Base-by-base conservation (phyloP, 2,888 invertebrate species). In the Pelosia muscerda region DNA sequence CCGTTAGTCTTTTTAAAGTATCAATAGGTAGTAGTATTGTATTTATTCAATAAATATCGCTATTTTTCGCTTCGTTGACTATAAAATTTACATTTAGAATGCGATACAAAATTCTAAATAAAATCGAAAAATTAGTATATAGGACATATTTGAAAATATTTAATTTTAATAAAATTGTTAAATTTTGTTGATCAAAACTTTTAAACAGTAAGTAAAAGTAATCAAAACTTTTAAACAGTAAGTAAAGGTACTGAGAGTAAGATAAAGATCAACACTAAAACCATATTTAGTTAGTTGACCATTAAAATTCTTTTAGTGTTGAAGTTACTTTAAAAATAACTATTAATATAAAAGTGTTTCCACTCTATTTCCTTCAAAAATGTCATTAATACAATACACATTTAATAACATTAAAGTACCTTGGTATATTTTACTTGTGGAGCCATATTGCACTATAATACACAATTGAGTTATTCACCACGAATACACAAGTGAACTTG, bases 381-480 rank as follows among this genome's bases (percentile, higher is more conserved):
- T 53, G 22, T 8, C 2, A 22, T 22, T 0, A 23, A 4, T 22
- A 54, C 5, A 23, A 23, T 13, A n/a, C n/a, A n/a, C n/a, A n/a
- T 25, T 22, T 60, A 38, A 9, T 58, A 15, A 31, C 15, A 53
- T 11, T 34, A 25, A 23, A 5, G 5, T 65, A 71, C 71, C 71
- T 71, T 71, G 0, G 71, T 71, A 57, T 67, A 71, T 67, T 71
- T 71, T 9, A 71, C 38, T 54, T 64, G 34, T 10, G 71, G 71
- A 31, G 67, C 65, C 71, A 71, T 71, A 6, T 55, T 26, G 19
- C 57, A 38, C 55, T 55, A 25, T 59, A 23, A 28, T 9, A 28
- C 60, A 42, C 38, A 42, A 53, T 2, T 6, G 0, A 42, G 19
- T 23, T 22, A 23, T 54, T 31, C 58, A 31, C 56, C 28, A 53